Evolutionary conservation across 2,888 invertebrate genomes (phyloP), one percentile per base, ranked within the genome.

Genomic region (Clusia tigrina): DNA sequence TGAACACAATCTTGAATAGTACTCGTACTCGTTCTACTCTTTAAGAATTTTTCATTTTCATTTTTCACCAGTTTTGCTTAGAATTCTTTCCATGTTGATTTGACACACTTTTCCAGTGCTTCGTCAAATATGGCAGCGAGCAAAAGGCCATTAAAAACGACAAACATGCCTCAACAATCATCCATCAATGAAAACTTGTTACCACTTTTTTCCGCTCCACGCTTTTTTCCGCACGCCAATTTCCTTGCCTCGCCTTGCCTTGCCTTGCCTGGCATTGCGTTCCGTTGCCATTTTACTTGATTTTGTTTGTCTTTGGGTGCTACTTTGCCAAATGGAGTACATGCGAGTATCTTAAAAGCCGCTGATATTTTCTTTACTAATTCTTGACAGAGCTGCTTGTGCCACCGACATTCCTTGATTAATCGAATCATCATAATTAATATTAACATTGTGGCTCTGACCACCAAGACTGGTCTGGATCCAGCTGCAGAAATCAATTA

Each of bases 161-260:
- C 48, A 48, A 20, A 48, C 48, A 20, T 48, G 18, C 20, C 48
- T 2, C 48, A 48, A 22, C 48, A 22, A 2, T 20, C 22, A 48
- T 20, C 48, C 18, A 48, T 48, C 48, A 20, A 48, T 18, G 15
- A 3, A 6, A 42, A 6, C 32, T 15, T 42, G n/a, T n/a, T 42
- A 17, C 9, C 42, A 42, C 42, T 42, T 42, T 42, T 6, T n/a
- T 32, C 32, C 32, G 5, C 32, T 12, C 12, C 32, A 5, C 6
- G n/a, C n/a, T n/a, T n/a, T n/a, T 32, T 12, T 9, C n/a, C n/a
- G 42, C n/a, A 32, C n/a, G 9, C 3, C 6, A 6, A 42, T 42
- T 42, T 42, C 42, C n/a, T 42, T 42, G 42, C 42, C n/a, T 42
- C n/a, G n/a, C 42, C 42, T n/a, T 42, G 42, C n/a, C 9, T 42